These are phyloP conservation scores for Microcebus jonahi DNA, from an alignment of 2,113 vertebrate species.

Conservation along the genomic window DNA sequence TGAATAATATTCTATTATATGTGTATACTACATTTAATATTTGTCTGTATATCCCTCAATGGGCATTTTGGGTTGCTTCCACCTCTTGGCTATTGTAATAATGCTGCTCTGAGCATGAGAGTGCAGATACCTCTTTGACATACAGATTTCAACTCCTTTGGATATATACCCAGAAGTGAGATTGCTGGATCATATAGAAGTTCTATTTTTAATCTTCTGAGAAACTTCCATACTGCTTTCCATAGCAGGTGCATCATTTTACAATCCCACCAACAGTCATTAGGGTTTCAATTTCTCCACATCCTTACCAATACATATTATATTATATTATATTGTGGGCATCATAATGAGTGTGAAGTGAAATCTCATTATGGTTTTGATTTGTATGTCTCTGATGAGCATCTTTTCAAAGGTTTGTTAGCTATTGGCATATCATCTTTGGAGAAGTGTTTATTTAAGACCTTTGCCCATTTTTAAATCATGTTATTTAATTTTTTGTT, in stretches of 20 bases:
- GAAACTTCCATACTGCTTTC: not conserved
- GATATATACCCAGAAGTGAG: not conserved
- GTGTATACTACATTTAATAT: not conserved
- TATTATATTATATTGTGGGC: not conserved
- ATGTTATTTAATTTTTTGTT: not conserved
- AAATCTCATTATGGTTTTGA: not conserved
- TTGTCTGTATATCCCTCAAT: not conserved
- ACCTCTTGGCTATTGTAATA: not conserved
- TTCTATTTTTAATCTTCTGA: not conserved
- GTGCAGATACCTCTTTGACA: not conserved
- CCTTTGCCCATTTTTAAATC: not conserved
- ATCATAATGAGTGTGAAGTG: not conserved
- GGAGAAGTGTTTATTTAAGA: not conserved
- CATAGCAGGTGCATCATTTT: not conserved
- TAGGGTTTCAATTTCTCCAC: not conserved
- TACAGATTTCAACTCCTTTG: not conserved
- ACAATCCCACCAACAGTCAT: not conserved
- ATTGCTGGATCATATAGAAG: not conserved
- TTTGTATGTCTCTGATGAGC: not conserved
- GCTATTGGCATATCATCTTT: not conserved
- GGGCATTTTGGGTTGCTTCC: not conserved
- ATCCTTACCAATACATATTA: not conserved
- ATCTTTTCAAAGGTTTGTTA: not conserved
- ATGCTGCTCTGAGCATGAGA: not conserved
- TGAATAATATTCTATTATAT: not conserved